Percentiles rank a stretch among this genome's conserved stretches.
Evolutionary conservation across 2,797 vertebrate species (phyloP).

Genomic region (Yasuhikotakia modesta): DNA sequence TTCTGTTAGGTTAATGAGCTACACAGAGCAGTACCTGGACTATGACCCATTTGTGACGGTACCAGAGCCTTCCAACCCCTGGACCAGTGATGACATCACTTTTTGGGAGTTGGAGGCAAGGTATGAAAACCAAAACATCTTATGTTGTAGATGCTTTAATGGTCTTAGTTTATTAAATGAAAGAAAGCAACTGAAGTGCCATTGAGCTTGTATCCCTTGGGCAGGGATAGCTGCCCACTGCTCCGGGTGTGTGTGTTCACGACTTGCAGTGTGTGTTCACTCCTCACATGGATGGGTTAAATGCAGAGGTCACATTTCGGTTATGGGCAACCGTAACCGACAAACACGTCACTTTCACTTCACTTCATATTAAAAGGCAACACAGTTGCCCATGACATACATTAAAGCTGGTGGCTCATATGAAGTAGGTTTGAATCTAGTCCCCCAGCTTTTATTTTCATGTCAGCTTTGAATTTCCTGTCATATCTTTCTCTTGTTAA

Average conservation of each 20-base stretch:
- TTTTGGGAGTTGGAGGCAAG: slow-evolving; percentile 94
- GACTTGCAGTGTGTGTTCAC: too few relatives aligned
- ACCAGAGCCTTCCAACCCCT: slow-evolving; percentile 93
- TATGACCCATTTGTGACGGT: slow-evolving; percentile 91
- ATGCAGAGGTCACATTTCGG: too few relatives aligned
- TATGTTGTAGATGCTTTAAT: neutral
- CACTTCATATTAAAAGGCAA: too few relatives aligned
- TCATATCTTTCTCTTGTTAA: neutral
- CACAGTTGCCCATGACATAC: neutral
- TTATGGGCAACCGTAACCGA: too few relatives aligned
- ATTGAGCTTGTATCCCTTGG: too few relatives aligned
- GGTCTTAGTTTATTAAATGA: slow-evolving; percentile 1
- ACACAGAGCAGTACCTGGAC: slow-evolving; percentile 93
- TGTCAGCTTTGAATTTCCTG: neutral
- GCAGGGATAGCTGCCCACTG: too few relatives aligned
- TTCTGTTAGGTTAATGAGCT: slow-evolving; percentile 86
- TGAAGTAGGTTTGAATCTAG: neutral
- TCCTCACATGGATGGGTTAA: too few relatives aligned
- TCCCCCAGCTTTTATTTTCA: neutral
- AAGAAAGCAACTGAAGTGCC: too few relatives aligned
- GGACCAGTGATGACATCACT: slow-evolving; percentile 88
- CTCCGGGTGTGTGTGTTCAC: too few relatives aligned
- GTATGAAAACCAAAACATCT: slow-evolving; percentile 67
- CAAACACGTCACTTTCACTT: too few relatives aligned
- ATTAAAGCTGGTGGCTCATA: neutral